Base-by-base conservation (phyloP, 2,113 vertebrate species). In the Coturnix japonica region DNA sequence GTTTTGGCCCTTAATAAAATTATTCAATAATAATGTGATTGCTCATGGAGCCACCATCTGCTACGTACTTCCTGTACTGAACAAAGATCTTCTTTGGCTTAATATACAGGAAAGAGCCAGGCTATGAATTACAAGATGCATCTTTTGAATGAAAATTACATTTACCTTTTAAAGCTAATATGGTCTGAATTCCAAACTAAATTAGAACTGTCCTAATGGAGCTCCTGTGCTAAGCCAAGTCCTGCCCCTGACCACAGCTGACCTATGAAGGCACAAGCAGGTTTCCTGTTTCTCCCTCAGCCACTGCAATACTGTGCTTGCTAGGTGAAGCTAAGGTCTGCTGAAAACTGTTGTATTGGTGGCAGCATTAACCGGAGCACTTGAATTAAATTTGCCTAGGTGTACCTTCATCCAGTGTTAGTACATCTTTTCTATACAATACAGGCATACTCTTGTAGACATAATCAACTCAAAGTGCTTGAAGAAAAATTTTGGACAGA, bases 1-100 rank as follows among this genome's bases (percentile, higher is more conserved):
- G 66, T 33, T 61, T 94, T 79, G 54, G 56, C 16, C 71, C 60
- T 75, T 94, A 93, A 97, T 63, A 79, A 78, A 91, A 95, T 94
- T 90, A 90, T 59, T 79, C n/a, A 77, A 49, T 91, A 90, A 84
- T 67, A 90, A 82, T 56, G 47, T 61, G 95, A 78, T 75, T 91
- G 44, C 28, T 94, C 25, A 35, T 82, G 61, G 35, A 95, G 23
- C 21, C 47, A 76, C 30, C 35, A 71, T 94, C 76, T 83, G 76
- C 83, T 74, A 83, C 51, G 77, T 63, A 72, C 75, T 91, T 94
- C 67, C 93, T 91, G 53, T 59, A 93, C 80, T 65, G 53, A 67
- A 89, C 26, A 83, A 83, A 61, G 5, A 84, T 54, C 81, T 35
- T 65, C 82, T 91, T 93, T 72, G 83, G 69, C 73, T 91, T 80